phyloP scores from a whole-genome alignment of 1,140 invertebrate species.

The Penaeus chinensis region DNA sequence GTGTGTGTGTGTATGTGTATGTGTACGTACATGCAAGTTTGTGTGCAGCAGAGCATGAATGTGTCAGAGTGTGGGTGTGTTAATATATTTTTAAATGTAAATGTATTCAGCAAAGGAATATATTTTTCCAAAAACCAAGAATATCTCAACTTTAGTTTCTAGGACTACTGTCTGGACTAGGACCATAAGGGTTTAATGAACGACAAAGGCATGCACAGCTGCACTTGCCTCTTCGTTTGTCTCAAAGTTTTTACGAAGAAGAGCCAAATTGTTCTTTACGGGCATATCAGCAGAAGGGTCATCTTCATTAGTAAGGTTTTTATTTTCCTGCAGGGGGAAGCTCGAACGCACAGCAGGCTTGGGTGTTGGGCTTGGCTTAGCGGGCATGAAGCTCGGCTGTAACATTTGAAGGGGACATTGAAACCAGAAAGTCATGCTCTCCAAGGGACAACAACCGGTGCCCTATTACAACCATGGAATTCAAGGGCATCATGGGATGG shows the following conservation, averaged over 20 bases:
- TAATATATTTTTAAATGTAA: too few relatives aligned
- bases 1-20: too few relatives aligned
- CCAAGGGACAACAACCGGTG: too few relatives aligned
- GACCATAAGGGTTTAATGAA: too few relatives aligned
- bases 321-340: conserved; percentile 46
- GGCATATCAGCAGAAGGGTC: conserved; percentile 26
- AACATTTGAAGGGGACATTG: conserved; percentile 6
- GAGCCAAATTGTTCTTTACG: conserved; percentile 33
- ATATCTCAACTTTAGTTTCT: neutral
- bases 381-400: conserved; percentile 51
- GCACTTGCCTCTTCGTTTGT: conserved; percentile 35
- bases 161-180: too few relatives aligned
- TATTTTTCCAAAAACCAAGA: neutral
- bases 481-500: too few relatives aligned
- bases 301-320: conserved; percentile 47
- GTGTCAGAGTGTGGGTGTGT: too few relatives aligned
- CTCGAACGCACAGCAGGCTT: conserved; percentile 47
- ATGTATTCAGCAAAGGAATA: too few relatives aligned
- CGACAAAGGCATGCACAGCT: conserved; percentile 24
- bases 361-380: conserved; percentile 39
- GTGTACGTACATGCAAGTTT: too few relatives aligned
- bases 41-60: too few relatives aligned
- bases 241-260: conserved; percentile 41
- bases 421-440: neutral
- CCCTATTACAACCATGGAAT: too few relatives aligned